These are phyloP conservation scores for Nasonia vitripennis DNA, from an alignment of 1,140 invertebrate species.

Conservation along the genomic window DNA sequence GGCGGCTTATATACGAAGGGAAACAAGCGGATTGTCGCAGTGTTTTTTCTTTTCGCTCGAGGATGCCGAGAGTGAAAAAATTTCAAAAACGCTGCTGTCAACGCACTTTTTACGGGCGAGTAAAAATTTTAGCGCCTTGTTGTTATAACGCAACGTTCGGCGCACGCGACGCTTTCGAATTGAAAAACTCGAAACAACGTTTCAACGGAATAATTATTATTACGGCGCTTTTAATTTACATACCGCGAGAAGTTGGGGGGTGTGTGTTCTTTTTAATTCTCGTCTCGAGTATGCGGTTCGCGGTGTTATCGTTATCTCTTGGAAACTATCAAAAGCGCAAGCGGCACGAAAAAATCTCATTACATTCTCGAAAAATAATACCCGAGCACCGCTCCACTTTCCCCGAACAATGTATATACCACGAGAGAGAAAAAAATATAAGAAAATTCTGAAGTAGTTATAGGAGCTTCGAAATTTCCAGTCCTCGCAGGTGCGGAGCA, in stretches of 20 bases:
- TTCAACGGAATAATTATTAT: neutral
- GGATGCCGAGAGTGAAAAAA: no score
- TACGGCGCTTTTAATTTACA: neutral
- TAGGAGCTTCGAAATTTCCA: slow-evolving; percentile 12
- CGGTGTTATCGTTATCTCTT: neutral
- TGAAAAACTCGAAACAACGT: neutral
- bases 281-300: neutral
- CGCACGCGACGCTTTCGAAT: neutral
- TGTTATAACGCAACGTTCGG: no score
- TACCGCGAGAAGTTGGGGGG: neutral
- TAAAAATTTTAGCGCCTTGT: no score
- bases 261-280: neutral
- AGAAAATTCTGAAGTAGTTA: neutral
- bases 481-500: neutral
- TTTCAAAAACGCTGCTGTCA: no score
- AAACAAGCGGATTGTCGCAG: neutral
- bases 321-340: neutral
- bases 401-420: no score
- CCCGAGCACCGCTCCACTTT: neutral
- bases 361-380: slow-evolving; percentile 5
- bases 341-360: neutral
- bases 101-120: no score
- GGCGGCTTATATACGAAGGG: neutral
- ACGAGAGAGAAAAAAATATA: neutral
- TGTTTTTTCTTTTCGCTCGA: no score